These are phyloP conservation scores for Xenotilapia flavipinnis DNA, from an alignment of 2,113 vertebrate species.

Conservation along the genomic window DNA sequence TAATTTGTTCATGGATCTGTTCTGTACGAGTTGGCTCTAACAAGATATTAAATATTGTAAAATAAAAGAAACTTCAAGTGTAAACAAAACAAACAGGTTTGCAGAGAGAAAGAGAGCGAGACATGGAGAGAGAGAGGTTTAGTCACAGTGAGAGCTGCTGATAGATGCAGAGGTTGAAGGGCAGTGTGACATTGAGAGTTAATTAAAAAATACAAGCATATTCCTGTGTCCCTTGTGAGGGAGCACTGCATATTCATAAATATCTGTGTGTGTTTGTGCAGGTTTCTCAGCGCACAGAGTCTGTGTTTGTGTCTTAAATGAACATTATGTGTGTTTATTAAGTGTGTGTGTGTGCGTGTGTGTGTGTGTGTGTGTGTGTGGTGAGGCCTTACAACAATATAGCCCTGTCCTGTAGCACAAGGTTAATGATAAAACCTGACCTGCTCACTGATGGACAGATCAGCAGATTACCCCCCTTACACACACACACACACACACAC, in stretches of 20 bases:
- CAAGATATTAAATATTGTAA: neutral
- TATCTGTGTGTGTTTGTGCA: neutral
- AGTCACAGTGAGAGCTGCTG: conserved; percentile 34
- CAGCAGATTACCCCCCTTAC: conserved; percentile 35
- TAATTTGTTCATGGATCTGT: neutral
- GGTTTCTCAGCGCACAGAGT: neutral
- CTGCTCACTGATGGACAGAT: conserved; percentile 67
- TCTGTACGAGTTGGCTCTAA: neutral
- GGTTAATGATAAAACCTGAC: conserved; percentile 73
- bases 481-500: neutral
- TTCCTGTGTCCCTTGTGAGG: conserved; percentile 47
- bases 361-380: neutral
- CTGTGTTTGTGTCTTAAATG: neutral
- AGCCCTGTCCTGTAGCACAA: conserved; percentile 41
- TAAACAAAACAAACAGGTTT: neutral
- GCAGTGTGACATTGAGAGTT: conserved; percentile 73
- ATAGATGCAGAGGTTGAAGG: conserved; percentile 67
- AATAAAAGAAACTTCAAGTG: neutral
- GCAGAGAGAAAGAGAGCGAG: neutral
- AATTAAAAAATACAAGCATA: conserved; percentile 71
- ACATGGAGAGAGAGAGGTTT: neutral
- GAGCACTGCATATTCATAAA: conserved; percentile 36
- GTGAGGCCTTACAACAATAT: conserved; percentile 37
- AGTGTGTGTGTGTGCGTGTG: neutral
- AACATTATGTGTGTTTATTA: neutral